A percentile compares a stretch with the other conserved stretches of the same genome.
These are phyloP conservation scores for Catajapyx aquilonaris DNA, from an alignment of 1,140 invertebrate species.

Conservation along the genomic window DNA sequence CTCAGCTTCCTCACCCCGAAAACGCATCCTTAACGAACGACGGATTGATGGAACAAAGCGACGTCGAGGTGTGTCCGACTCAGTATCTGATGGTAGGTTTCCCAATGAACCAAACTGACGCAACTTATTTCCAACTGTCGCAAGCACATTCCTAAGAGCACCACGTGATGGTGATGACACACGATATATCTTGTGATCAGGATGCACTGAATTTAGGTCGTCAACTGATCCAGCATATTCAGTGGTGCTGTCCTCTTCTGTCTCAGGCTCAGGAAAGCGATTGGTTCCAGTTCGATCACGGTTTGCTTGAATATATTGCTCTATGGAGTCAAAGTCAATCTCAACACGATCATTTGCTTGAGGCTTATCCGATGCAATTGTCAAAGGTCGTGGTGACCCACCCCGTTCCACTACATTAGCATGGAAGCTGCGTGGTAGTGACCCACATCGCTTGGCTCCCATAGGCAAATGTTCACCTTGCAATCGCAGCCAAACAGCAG, in stretches of 20 bases:
- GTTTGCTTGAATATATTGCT: slow-evolving; percentile 31
- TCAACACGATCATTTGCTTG: slow-evolving; percentile 15
- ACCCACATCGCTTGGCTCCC: slow-evolving; percentile 41
- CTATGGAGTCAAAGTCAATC: slow-evolving; percentile 29
- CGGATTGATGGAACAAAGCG: slow-evolving; percentile 7
- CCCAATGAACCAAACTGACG: background rate
- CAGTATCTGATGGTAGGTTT: background rate
- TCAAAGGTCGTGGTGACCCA: slow-evolving; percentile 32
- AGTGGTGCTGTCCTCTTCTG: slow-evolving; percentile 27
- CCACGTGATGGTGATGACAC: slow-evolving; percentile 23
- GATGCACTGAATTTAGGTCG: slow-evolving; percentile 36
- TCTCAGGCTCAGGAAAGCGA: slow-evolving; percentile 17
- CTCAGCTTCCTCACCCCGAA: slow-evolving; percentile 2
- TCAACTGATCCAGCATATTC: slow-evolving; percentile 24
- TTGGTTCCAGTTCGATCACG: slow-evolving; percentile 6
- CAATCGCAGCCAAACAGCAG: slow-evolving; percentile 35
- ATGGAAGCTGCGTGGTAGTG: slow-evolving; percentile 52
- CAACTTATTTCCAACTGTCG: slow-evolving; percentile 20
- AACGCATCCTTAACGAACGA: background rate
- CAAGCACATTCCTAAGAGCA: slow-evolving; percentile 22
- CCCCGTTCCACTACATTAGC: background rate
- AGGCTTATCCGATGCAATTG: slow-evolving; percentile 45
- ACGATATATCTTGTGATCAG: slow-evolving; percentile 54
- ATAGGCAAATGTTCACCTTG: slow-evolving; percentile 27
- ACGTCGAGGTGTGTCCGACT: slow-evolving; percentile 1